phyloP scores from a whole-genome alignment of 2,797 vertebrate genomes.

The Dromococcyx pavoninus region DNA sequence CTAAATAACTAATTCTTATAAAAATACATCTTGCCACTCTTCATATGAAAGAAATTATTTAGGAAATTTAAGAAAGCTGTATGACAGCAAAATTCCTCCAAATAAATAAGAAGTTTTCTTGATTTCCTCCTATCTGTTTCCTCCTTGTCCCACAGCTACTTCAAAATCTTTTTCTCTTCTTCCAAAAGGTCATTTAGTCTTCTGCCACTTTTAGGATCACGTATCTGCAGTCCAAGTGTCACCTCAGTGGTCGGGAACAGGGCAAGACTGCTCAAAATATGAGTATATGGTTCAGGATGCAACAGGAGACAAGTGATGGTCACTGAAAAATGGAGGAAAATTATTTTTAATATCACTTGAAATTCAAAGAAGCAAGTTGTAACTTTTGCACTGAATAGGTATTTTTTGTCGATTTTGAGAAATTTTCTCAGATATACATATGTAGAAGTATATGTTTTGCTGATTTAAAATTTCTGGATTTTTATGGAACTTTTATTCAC shows the following conservation, averaged over 20 bases:
- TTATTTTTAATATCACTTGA: background rate
- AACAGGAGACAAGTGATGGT: background rate
- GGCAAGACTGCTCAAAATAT: no score
- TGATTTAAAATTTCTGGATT: background rate
- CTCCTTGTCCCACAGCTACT: background rate
- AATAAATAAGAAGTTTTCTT: background rate
- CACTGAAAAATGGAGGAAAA: background rate
- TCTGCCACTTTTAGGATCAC: background rate
- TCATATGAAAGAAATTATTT: background rate
- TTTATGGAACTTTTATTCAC: background rate
- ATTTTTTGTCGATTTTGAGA: background rate
- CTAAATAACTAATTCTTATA: background rate
- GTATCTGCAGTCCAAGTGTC: background rate
- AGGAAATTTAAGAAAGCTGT: background rate
- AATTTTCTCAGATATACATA: background rate
- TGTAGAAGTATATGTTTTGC: background rate
- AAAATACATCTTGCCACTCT: background rate
- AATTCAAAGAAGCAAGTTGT: background rate
- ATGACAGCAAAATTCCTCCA: background rate
- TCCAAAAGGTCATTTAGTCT: background rate
- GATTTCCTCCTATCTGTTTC: background rate
- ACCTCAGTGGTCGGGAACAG: background rate
- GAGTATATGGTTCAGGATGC: background rate
- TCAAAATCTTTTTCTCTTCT: background rate
- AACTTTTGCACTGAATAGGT: background rate